Conservation (phyloP, 1,140 invertebrate genomes). For the Philaenus spumarius region DNA sequence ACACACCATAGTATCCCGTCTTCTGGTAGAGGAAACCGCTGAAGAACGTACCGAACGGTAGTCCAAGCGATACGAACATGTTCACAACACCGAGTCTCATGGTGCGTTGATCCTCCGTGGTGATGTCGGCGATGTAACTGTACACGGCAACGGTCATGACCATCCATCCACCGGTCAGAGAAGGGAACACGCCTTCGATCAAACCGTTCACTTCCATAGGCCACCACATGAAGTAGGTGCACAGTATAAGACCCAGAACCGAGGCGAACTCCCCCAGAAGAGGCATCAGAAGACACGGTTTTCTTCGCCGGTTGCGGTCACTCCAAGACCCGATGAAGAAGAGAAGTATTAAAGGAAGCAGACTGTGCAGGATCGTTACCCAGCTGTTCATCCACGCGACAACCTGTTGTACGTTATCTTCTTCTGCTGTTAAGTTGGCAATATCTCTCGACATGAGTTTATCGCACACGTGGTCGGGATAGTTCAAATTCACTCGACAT, state of each 20-base stretch:
- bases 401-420: constrained; percentile 60
- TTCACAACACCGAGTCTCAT: constrained; percentile 77
- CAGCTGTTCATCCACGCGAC: constrained; percentile 71
- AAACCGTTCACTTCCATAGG: constrained; percentile 70
- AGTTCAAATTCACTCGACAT: constrained; percentile 68
- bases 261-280: constrained; percentile 74
- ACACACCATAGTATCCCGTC: constrained; percentile 73
- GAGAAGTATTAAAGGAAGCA: constrained; percentile 64
- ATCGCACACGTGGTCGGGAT: constrained; percentile 61
- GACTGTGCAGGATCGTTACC: constrained; percentile 71
- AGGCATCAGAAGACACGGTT: constrained; percentile 76
- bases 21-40: constrained; percentile 45
- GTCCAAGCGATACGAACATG: constrained; percentile 69
- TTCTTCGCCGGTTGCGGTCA: constrained; percentile 54
- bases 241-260: constrained; percentile 65
- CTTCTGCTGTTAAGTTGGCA: constrained; percentile 60
- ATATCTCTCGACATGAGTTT: constrained; percentile 61
- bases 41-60: constrained; percentile 50
- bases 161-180: constrained; percentile 75
- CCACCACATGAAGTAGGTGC: constrained; percentile 61
- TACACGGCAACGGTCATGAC: constrained; percentile 85
- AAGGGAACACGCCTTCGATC: constrained; percentile 68
- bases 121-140: constrained; percentile 82
- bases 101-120: constrained; percentile 69
- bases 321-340: constrained; percentile 59